Base-by-base conservation (phyloP, 2,888 invertebrate species). In the Diarsia brunnea region DNA sequence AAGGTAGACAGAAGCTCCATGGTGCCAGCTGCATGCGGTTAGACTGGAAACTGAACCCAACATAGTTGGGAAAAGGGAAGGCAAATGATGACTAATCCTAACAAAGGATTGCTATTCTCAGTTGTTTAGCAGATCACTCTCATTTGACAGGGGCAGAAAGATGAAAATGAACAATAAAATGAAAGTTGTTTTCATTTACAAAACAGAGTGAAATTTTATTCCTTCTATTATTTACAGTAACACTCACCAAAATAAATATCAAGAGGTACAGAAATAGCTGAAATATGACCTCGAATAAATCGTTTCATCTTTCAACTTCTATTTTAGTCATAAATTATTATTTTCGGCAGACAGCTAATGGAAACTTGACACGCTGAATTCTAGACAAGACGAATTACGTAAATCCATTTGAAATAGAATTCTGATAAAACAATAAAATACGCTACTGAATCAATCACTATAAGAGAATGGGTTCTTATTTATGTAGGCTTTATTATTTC, bases 271-370 rank as follows among this genome's bases (percentile, higher is more conserved):
- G 61, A 69, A 75, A 75, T 75, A 71, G n/a, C 58, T 74, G 49
- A 67, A 84, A 81, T 66, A 49, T 38, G 16, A 38, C 2, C 38
- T n/a, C 14, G 65, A 4, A 63, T 65, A 63, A 69, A 58, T 58
- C 53, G 38, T 81, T 72, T 84, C 69, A 72, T 76, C 65, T 82
- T 72, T 82, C 70, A 81, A 24, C 65, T 69, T 74, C 68, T 65
- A 61, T 81, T 84, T 21, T 58, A 61, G 70, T 27, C 65, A 75
- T 84, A 71, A 82, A 81, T 81, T 84, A 81, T 81, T 71, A 69
- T 55, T 69, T 69, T 84, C 58, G 49, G 27, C 43, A 49, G 31
- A 67, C 66, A 16, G 38, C 51, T 76, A 81, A 82, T 82, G 71
- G 71, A 75, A 84, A 72, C 47, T 55, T 64, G 76, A 84, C 72